A percentile compares a stretch with the other conserved stretches of the same genome.
phyloP scores from a whole-genome alignment of 2,797 vertebrate genomes.

The Pipistrellus nathusii region DNA sequence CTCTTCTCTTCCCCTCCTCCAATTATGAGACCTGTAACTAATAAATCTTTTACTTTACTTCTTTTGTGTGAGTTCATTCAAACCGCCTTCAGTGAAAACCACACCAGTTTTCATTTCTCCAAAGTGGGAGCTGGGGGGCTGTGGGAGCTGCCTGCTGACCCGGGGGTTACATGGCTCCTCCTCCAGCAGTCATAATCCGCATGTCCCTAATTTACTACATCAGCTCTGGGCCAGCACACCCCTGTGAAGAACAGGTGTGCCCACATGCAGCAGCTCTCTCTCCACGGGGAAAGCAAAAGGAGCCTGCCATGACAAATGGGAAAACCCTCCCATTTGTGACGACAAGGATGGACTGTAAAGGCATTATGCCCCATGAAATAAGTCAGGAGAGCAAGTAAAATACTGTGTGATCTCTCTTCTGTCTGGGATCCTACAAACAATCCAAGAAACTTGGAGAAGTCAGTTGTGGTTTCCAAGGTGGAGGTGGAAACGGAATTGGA shows the following conservation, averaged over 20 bases:
- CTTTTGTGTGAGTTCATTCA: background rate
- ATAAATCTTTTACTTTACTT: background rate
- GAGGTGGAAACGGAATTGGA: background rate
- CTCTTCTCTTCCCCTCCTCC: background rate
- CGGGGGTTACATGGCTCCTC: background rate
- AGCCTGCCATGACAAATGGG: no score
- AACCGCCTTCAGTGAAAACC: background rate
- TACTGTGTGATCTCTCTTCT: background rate
- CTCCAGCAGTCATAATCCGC: background rate
- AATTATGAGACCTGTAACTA: background rate
- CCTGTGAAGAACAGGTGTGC: slow-evolving; percentile 95
- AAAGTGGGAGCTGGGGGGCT: background rate
- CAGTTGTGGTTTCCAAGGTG: background rate
- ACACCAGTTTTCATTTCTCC: background rate
- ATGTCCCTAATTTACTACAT: background rate
- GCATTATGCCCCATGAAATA: background rate
- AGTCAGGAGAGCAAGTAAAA: background rate
- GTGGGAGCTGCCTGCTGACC: background rate
- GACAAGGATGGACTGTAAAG: background rate
- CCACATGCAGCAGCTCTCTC: background rate
- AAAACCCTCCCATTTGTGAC: background rate
- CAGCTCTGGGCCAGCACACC: slow-evolving; percentile 79
- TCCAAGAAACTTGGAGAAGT: background rate
- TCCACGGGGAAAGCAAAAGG: background rate
- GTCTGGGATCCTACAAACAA: background rate